Evolutionary conservation across 2,113 vertebrate species (phyloP), one percentile per base, ranked within the genome.

Genomic region (Misgurnus mizolepis): DNA sequence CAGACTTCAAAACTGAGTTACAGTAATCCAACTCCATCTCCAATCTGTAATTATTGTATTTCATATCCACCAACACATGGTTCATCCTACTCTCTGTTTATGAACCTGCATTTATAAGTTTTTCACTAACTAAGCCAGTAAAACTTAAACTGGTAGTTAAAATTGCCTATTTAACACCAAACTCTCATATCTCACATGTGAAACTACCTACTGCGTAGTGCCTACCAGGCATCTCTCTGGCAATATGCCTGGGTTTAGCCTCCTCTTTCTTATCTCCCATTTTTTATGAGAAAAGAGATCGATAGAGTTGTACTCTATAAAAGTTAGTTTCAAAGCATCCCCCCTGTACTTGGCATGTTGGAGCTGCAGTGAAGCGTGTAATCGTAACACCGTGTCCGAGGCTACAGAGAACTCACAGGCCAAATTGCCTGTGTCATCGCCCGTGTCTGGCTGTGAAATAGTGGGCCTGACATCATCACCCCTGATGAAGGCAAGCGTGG

Each of bases 351-450:
- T 66, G 88, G 89, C 90, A 93, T 92, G 91, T 88, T 87, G 82
- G 86, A 88, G 86, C 83, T 88, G 92, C 88, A 82, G 89, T 85
- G 86, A 87, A 93, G 93, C 93, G 89, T 95, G 91, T 96, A 94
- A 97, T 95, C 90, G 90, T 91, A 94, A 93, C 92, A 94, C 94
- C 93, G 92, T 94, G 93, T 95, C 93, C 90, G 90, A 88, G 80
- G 88, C 92, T 92, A 90, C 86, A 92, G 92, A 93, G 91, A 95
- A 95, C 95, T 94, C 91, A 92, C 93, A 92, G 91, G 92, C 93
- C 94, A 96, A 97, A 96, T 95, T 95, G 94, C 92, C 92, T 89
- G 82, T 96, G 94, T 97, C 95, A 95, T 94, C 94, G 70, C 94
- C 89, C 90, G 88, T 86, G 92, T 88, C 90, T 91, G 87, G 89